Percentiles rank a stretch among this genome's conserved stretches.
These are phyloP conservation scores for Hermaeophaga mercurialis DNA, from an alignment of 2,888 invertebrate genomes.

Conservation along the genomic window DNA sequence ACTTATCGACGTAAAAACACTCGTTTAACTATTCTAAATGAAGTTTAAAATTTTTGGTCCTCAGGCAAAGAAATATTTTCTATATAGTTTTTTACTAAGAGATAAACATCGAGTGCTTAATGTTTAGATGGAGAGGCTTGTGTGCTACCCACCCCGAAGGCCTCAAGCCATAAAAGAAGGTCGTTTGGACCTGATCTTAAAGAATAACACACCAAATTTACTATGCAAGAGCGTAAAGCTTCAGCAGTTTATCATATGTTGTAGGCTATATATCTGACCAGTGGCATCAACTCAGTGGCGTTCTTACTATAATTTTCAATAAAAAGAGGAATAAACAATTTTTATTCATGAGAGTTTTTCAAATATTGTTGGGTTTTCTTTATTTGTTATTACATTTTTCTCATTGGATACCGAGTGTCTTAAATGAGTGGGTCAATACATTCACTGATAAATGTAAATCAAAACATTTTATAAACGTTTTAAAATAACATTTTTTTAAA, in stretches of 20 bases:
- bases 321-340: neutral
- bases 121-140: slow-evolving; percentile 6
- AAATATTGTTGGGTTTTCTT: too few relatives aligned
- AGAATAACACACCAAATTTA: slow-evolving; percentile 16
- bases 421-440: too few relatives aligned
- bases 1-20: neutral
- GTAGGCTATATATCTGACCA: slow-evolving; percentile 12
- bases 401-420: too few relatives aligned
- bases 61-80: slow-evolving; percentile 3
- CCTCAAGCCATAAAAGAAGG: slow-evolving; percentile 14
- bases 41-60: slow-evolving; percentile 5
- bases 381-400: too few relatives aligned
- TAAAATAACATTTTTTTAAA: too few relatives aligned
- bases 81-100: slow-evolving; percentile 6
- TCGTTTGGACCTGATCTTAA: slow-evolving; percentile 10
- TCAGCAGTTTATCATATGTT: slow-evolving; percentile 8
- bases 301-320: neutral
- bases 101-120: slow-evolving; percentile 14
- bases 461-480: too few relatives aligned
- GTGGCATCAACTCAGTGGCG: slow-evolving; percentile 4
- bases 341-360: too few relatives aligned
- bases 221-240: slow-evolving; percentile 15
- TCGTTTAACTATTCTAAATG: neutral
- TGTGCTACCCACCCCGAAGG: slow-evolving; percentile 8
- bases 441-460: too few relatives aligned